A percentile compares a stretch with the other conserved stretches of the same genome.
Conservation (phyloP, 2,797 vertebrate species). For the Hydrophis major region DNA sequence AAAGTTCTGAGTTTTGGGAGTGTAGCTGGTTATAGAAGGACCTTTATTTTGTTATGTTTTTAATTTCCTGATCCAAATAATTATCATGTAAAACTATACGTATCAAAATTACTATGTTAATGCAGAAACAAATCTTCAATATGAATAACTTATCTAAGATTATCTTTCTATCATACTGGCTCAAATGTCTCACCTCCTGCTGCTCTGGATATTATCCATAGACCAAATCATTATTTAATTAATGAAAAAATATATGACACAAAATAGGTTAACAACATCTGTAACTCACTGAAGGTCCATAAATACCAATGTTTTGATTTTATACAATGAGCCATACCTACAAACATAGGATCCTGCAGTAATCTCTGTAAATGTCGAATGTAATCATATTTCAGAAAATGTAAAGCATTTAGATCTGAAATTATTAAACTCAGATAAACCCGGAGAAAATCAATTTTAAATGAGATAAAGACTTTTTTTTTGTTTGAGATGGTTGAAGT, state of each 20-base stretch:
- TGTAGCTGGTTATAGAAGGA: background rate
- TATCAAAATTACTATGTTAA: background rate
- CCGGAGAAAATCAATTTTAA: background rate
- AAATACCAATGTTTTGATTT: background rate
- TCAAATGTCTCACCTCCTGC: background rate
- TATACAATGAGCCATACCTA: background rate
- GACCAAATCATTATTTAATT: background rate
- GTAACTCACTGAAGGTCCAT: background rate
- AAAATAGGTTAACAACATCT: background rate
- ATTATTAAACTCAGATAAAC: background rate
- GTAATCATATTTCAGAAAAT: background rate
- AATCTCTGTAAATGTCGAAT: background rate
- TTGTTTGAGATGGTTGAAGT: background rate
- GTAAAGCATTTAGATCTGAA: background rate
- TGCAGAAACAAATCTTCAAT: background rate
- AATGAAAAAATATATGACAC: background rate
- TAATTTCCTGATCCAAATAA: background rate
- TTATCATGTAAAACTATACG: background rate
- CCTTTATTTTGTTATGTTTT: background rate
- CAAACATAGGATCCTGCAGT: background rate
- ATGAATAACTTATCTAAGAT: background rate
- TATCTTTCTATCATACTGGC: background rate
- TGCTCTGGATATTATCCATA: background rate
- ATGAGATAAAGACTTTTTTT: background rate
- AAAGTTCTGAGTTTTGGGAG: background rate